Percentiles rank a stretch among this genome's conserved stretches.
These are phyloP conservation scores for Callipepla squamata DNA, from an alignment of 2,113 vertebrate species.

Conservation along the genomic window DNA sequence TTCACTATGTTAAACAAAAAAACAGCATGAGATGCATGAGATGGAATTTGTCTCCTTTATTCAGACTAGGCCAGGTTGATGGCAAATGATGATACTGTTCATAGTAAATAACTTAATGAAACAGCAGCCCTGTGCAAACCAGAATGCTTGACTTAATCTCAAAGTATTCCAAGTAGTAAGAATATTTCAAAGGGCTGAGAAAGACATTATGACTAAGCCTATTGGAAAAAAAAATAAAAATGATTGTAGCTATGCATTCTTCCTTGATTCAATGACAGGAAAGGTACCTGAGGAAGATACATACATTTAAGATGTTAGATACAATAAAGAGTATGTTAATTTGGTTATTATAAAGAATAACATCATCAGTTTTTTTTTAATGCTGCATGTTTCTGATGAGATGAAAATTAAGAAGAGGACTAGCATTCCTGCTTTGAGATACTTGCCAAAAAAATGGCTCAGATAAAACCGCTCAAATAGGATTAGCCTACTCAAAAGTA, in stretches of 20 bases:
- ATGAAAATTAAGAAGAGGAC: background rate
- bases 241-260: background rate
- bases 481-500: background rate
- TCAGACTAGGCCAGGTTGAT: background rate
- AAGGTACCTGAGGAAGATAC: background rate
- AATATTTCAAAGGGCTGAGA: background rate
- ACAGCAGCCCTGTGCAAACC: background rate
- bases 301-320: background rate
- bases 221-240: background rate
- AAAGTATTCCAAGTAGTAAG: background rate
- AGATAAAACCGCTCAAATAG: background rate
- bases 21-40: background rate
- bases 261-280: background rate
- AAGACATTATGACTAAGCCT: background rate
- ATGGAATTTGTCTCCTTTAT: background rate
- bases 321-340: background rate
- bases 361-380: background rate
- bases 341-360: background rate
- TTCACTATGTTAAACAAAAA: background rate
- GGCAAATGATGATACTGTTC: background rate
- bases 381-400: background rate
- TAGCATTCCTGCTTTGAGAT: background rate
- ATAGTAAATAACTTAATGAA: background rate
- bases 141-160: background rate
- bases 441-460: background rate